Conservation (phyloP, 2,888 invertebrate genomes). For the Furcula furcula region DNA sequence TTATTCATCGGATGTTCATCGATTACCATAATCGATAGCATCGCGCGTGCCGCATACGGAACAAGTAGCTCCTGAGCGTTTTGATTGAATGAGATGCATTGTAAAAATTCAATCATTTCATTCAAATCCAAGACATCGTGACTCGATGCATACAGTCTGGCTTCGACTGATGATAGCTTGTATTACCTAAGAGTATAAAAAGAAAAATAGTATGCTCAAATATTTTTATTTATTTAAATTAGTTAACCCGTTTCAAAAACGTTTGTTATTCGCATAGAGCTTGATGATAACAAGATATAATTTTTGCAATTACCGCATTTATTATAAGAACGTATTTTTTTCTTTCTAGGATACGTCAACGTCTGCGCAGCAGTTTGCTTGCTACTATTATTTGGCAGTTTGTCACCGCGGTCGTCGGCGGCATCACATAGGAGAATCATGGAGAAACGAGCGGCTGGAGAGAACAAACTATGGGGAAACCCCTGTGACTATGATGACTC, state of each 20-base stretch:
- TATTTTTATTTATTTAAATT: too few species aligned
- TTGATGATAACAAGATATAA: too few species aligned
- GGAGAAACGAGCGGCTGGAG: conserved; percentile 51
- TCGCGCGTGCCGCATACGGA: conserved; percentile 75
- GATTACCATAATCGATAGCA: conserved; percentile 80
- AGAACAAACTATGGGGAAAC: conserved; percentile 62
- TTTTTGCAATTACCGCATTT: too few species aligned
- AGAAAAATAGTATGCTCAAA: too few species aligned
- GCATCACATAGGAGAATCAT: conserved; percentile 58
- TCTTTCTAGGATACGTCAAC: conserved; percentile 70
- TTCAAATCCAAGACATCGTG: conserved; percentile 17
- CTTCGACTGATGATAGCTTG: too few species aligned
- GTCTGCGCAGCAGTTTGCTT: conserved; percentile 73
- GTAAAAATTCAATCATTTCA: conserved; percentile 32
- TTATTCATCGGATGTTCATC: conserved; percentile 79
- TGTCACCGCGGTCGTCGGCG: conserved; percentile 63
- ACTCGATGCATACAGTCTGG: conserved; percentile 7
- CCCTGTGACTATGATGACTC: conserved; percentile 60
- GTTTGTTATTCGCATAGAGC: too few species aligned
- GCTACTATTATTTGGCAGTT: conserved; percentile 63
- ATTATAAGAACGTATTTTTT: too few species aligned
- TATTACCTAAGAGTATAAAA: too few species aligned
- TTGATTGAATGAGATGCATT: conserved; percentile 62
- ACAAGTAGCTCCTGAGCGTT: conserved; percentile 51
- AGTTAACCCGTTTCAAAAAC: too few species aligned